Evolutionary conservation across 2,888 invertebrate genomes (phyloP).

Genomic region (Cephus nigrinus): DNA sequence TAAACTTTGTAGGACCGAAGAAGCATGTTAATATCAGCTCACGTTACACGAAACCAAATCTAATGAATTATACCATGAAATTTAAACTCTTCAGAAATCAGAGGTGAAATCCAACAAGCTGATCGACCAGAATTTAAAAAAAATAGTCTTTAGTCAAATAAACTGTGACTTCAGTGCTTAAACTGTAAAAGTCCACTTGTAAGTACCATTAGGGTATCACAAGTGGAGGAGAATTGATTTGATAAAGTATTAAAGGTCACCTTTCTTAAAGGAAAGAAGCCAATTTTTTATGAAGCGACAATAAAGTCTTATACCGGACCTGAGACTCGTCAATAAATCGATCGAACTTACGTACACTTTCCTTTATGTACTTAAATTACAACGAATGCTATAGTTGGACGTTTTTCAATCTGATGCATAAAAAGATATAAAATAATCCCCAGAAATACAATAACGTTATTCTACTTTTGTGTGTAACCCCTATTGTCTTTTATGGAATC

Average conservation of each 20-base stretch:
- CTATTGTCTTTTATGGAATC: not conserved
- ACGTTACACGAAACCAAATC: not conserved
- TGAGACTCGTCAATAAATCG: too few relatives aligned
- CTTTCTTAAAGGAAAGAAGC: not conserved
- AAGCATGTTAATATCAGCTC: not conserved
- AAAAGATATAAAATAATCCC: not conserved
- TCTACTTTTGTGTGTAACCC: not conserved
- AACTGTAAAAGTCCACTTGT: not conserved
- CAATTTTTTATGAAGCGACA: not conserved
- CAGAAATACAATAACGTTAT: not conserved
- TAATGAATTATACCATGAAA: not conserved
- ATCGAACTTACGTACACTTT: not conserved
- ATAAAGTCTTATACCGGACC: not conserved
- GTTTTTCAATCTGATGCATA: too few relatives aligned
- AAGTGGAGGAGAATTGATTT: not conserved
- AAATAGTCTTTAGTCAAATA: not conserved
- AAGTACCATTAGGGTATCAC: not conserved
- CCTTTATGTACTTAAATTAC: not conserved
- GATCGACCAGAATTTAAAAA: not conserved
- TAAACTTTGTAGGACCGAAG: not conserved
- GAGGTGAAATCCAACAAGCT: not conserved
- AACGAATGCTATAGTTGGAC: too few relatives aligned
- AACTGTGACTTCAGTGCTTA: not conserved
- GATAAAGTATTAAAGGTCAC: not conserved
- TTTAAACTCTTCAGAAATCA: not conserved